phyloP scores from a whole-genome alignment of 2,888 invertebrate genomes.

The Lordiphosa fenestrarum region DNA sequence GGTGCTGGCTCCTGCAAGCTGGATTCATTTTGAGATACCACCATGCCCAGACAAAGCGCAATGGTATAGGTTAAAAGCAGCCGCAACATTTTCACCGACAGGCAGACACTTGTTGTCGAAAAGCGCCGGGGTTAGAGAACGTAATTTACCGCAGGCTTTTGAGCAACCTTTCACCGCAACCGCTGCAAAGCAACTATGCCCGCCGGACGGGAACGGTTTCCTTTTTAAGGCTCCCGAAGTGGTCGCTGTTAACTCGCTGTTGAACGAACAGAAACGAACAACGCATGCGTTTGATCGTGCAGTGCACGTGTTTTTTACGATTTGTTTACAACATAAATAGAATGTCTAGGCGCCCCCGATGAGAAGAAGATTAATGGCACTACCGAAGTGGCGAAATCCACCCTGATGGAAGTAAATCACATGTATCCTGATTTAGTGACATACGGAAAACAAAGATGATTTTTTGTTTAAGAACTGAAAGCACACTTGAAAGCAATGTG shows the following conservation, averaged over 20 bases:
- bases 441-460: too few species aligned
- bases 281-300: constrained; percentile 34
- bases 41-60: constrained; percentile 14
- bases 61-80: constrained; percentile 4
- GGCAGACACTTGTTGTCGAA: constrained; percentile 2
- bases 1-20: constrained; percentile 15
- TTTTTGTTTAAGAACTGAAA: too few species aligned
- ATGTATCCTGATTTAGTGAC: too few species aligned
- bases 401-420: too few species aligned
- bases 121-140: too few species aligned
- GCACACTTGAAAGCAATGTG: too few species aligned
- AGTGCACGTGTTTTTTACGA: constrained; percentile 31
- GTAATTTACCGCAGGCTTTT: neutral
- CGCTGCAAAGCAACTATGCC: constrained; percentile 39
- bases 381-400: too few species aligned
- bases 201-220: neutral
- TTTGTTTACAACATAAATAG: constrained; percentile 36
- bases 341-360: too few species aligned
- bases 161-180: constrained; percentile 15
- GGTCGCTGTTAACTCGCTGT: constrained; percentile 34
- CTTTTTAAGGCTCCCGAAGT: constrained; percentile 30
- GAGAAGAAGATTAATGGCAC: too few species aligned
- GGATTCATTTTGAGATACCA: constrained; percentile 25
- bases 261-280: neutral
- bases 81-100: neutral